Evolutionary conservation across 2,113 vertebrate species (phyloP).

Genomic region (Nibea coibor): DNA sequence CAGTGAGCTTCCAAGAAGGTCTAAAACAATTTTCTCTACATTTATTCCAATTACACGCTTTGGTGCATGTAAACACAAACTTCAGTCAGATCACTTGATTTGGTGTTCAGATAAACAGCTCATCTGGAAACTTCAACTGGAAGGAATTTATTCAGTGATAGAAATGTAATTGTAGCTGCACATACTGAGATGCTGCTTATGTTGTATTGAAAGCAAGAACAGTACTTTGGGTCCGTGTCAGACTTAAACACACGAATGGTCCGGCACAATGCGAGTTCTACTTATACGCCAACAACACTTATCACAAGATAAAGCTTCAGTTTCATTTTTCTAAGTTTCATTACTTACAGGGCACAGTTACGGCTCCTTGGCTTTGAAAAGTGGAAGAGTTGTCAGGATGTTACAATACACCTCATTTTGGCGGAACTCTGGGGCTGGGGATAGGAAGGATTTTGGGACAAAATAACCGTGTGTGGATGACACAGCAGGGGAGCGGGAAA

Average conservation of each 20-base stretch:
- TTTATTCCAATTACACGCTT: conserved; percentile 45
- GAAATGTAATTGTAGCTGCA: conserved; percentile 3
- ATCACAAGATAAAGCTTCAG: background rate
- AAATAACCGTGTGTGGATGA: conserved; percentile 43
- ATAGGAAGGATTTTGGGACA: conserved; percentile 20
- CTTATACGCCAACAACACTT: background rate
- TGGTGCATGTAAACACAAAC: conserved; percentile 37
- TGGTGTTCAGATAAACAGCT: conserved; percentile 34
- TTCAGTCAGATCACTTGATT: conserved; percentile 43
- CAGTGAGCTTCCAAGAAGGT: conserved; percentile 8
- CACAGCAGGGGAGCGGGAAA: conserved; percentile 34
- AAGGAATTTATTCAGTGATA: background rate
- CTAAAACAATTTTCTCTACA: background rate
- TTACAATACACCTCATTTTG: conserved; percentile 24
- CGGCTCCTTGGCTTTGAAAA: conserved; percentile 23
- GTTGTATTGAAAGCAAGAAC: conserved; percentile 5
- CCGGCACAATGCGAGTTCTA: background rate
- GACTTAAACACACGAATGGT: background rate
- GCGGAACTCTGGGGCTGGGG: background rate
- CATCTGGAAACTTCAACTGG: conserved; percentile 32
- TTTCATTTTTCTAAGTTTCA: conserved; percentile 6
- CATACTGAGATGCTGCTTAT: background rate
- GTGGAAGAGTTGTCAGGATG: conserved; percentile 32
- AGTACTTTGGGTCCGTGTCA: background rate
- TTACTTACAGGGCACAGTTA: background rate